Conservation (phyloP, 2,888 invertebrate genomes). For the Cheilosia scutellata region DNA sequence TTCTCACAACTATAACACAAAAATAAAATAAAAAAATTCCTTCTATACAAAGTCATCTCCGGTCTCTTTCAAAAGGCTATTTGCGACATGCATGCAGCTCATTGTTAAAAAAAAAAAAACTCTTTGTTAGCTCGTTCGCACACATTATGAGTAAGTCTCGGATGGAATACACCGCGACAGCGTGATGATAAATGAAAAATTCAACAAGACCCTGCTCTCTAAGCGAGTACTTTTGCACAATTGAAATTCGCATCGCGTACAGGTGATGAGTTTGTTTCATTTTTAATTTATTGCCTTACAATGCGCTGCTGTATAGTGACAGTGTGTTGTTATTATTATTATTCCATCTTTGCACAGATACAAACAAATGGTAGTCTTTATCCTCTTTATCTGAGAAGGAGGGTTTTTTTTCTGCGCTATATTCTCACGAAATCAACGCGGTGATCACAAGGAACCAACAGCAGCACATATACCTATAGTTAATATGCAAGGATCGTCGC, state of each 20-base stretch:
- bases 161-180: conserved; percentile 28
- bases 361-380: neutral
- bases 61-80: neutral
- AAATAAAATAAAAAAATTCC: neutral
- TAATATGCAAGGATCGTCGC: conserved; percentile 70
- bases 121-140: neutral
- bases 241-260: conserved; percentile 68
- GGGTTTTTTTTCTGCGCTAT: conserved; percentile 22
- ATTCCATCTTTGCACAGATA: conserved; percentile 13
- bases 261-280: conserved; percentile 76
- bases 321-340: conserved; percentile 32
- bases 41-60: neutral
- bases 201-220: conserved; percentile 27
- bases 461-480: conserved; percentile 24
- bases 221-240: conserved; percentile 42
- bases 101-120: conserved; percentile 10
- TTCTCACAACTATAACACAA: neutral
- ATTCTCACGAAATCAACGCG: conserved; percentile 68
- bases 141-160: conserved; percentile 31
- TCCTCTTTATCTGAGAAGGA: conserved; percentile 14
- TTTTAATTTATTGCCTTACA: conserved; percentile 73
- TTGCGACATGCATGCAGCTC: conserved; percentile 29
- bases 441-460: conserved; percentile 41
- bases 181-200: conserved; percentile 57
- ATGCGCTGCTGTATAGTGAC: conserved; percentile 30